These are phyloP conservation scores for Eulemur rubriventer DNA, from an alignment of 2,797 vertebrate genomes.

Conservation along the genomic window DNA sequence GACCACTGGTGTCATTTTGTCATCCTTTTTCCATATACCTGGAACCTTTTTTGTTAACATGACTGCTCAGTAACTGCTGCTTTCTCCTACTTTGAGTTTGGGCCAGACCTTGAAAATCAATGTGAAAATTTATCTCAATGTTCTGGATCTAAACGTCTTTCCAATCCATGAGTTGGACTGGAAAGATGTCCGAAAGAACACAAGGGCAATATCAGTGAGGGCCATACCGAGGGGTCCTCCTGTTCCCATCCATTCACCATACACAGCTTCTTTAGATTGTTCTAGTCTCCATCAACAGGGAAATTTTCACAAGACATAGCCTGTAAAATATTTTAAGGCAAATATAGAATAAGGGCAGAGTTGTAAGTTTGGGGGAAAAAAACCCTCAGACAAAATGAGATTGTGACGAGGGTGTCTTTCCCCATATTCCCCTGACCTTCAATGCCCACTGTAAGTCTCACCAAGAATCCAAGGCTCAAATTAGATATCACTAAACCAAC, in stretches of 20 bases:
- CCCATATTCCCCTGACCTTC: not conserved
- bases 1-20: rapidly evolving
- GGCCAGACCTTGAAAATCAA: not conserved
- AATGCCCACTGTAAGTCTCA: not conserved
- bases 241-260: not conserved
- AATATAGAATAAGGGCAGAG: not conserved
- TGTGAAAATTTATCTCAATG: not conserved
- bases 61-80: not conserved
- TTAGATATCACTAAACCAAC: not conserved
- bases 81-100: not conserved
- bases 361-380: not conserved
- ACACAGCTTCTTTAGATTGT: not conserved
- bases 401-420: not conserved
- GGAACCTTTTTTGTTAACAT: not conserved
- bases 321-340: not conserved
- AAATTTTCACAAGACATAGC: not conserved
- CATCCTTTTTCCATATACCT: not conserved
- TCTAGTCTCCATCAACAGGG: not conserved
- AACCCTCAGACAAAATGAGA: not conserved
- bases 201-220: not conserved
- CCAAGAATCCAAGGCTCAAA: not conserved
- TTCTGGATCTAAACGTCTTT: not conserved
- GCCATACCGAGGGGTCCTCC: not conserved
- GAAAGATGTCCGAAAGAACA: not conserved
- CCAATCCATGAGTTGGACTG: not conserved